Evolutionary conservation across 2,797 vertebrate genomes (phyloP), one percentile per base, ranked within the genome.

Genomic region (Vespertilio murinus): DNA sequence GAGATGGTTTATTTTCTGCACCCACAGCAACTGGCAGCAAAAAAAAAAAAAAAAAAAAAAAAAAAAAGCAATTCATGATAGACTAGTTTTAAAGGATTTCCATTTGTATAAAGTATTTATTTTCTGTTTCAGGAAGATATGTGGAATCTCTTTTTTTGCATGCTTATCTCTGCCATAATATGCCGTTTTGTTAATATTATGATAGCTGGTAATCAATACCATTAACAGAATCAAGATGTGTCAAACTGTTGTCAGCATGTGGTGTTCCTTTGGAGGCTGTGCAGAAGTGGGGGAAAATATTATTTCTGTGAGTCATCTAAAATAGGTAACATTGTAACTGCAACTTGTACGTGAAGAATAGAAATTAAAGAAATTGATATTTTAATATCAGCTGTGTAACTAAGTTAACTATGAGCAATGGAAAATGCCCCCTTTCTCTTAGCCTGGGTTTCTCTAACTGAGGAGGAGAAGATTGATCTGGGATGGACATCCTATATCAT

Each of bases 1-100:
- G 33, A 90, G 13, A 85, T 33, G 49, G 90, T 71, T 79, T 42
- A 80, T 91, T 91, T 89, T 84, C 93, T 83, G 9, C 22, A 25
- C n/a, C 12, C 49, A 59, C 3, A 40, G 2, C 69, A 88, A 59
- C 1, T 45, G n/a, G 38, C 6, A 45, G 30, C 35, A 82, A 85
- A 54, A 75, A 83, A 71, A 61, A 45, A 30, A n/a, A 82, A 85
- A 82, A 85, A 54, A 75, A 83, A 71, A 61, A 45, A 30, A n/a
- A 82, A 85, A 47, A 79, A 83, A 71, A 64, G 23, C n/a, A 56
- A 47, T 80, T 73, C 25, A 13, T 64, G 73, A 61, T 61, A 87
- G 67, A 35, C 59, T 85, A 12, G 11, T 35, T 82, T 86, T 64
- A 71, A 92, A 78, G 6, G 59, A 88, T 64, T 95, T 59, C 16